A percentile compares a stretch with the other conserved stretches of the same genome.
phyloP scores from a whole-genome alignment of 2,797 vertebrate species.

The Sarcoramphus papa region DNA sequence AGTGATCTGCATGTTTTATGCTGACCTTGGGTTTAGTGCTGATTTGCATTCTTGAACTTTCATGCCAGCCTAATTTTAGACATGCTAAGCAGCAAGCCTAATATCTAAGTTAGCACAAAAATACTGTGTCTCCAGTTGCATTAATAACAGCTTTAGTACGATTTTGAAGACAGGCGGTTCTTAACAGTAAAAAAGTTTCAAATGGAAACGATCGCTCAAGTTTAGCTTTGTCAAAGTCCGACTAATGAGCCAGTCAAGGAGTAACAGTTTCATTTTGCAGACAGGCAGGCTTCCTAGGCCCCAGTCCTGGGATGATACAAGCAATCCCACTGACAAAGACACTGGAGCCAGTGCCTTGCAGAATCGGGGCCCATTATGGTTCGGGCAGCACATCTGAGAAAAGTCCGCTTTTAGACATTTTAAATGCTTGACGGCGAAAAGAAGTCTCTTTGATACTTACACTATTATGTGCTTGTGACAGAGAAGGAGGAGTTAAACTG shows the following conservation, averaged over 20 bases:
- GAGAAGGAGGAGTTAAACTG: neutral
- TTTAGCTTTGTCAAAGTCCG: neutral
- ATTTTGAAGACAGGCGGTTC: neutral
- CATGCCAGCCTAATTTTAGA: slow-evolving; percentile 40
- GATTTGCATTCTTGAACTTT: slow-evolving; percentile 40
- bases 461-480: neutral
- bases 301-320: neutral
- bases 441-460: neutral
- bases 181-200: neutral
- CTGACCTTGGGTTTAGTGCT: slow-evolving; percentile 32
- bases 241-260: neutral
- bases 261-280: neutral
- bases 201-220: neutral
- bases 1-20: slow-evolving; percentile 40
- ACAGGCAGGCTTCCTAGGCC: neutral
- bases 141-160: neutral
- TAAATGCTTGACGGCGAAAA: neutral
- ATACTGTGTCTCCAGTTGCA: neutral
- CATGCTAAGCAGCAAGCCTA: slow-evolving; percentile 18
- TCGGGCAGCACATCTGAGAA: neutral
- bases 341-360: neutral
- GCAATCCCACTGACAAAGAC: neutral
- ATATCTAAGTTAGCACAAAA: slow-evolving; percentile 48
- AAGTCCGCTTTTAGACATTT: neutral
- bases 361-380: accelerated